Evolutionary conservation across 2,797 vertebrate genomes (phyloP).

Genomic region (Sphenopsis melanotis): DNA sequence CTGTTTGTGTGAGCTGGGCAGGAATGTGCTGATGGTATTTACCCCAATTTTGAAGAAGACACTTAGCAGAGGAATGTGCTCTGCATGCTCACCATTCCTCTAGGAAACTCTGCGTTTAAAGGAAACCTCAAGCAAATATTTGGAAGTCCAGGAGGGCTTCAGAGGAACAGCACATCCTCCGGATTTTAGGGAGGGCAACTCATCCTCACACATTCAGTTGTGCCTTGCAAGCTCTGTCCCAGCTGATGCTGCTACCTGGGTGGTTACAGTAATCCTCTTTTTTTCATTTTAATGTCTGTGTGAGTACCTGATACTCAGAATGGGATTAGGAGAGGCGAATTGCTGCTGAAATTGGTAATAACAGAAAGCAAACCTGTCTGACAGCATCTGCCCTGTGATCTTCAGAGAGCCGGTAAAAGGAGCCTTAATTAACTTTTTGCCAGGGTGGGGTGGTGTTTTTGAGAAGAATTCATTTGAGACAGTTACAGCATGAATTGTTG

Average conservation of each 20-base stretch:
- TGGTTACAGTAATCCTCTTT: background rate
- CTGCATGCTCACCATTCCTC: background rate
- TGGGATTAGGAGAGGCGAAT: slow-evolving; percentile 16
- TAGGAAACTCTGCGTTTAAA: background rate
- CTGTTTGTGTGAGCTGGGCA: background rate
- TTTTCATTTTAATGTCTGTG: background rate
- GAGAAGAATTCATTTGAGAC: background rate
- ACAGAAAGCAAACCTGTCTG: slow-evolving; percentile 46
- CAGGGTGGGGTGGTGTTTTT: slow-evolving; percentile 14
- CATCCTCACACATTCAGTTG: rapidly evolving
- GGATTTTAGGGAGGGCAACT: background rate
- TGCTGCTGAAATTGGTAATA: slow-evolving; percentile 42
- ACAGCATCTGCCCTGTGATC: slow-evolving; percentile 31
- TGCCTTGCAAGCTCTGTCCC: background rate
- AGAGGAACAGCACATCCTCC: background rate
- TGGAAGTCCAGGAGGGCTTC: background rate
- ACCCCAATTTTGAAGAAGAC: background rate
- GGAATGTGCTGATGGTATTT: slow-evolving; percentile 32
- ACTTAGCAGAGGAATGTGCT: slow-evolving; percentile 16
- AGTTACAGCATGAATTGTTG: background rate
- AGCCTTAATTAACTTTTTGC: slow-evolving; percentile 35
- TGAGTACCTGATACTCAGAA: background rate
- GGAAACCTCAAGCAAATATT: slow-evolving; percentile 9
- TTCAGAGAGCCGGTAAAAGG: slow-evolving; percentile 21
- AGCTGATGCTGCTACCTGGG: background rate